Base-by-base conservation (phyloP, 2,888 invertebrate genomes). In the Fragum sueziense region DNA sequence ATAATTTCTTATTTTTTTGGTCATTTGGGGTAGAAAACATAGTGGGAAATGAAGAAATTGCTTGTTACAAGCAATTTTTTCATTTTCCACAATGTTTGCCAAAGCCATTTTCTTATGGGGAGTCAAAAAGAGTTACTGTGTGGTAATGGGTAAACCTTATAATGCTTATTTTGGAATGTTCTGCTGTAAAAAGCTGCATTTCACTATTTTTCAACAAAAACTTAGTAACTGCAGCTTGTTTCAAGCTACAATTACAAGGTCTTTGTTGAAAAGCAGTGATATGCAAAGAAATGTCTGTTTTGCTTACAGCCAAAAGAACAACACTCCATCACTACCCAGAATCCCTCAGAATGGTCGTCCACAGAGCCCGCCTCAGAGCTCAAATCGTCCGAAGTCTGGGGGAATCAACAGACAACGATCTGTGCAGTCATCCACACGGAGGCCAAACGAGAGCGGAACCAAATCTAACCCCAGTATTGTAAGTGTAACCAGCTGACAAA, bases 301-400 rank as follows among this genome's bases (percentile, higher is more conserved):
- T 57, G 3, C 27, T 76, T 84, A 61, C 77, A 84, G 84, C 74
- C 76, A 84, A 54, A 82, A 80, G 65, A 84, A 77, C 65, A 59
- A 65, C 25, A 88, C 89, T 52, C 89, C 89, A 68, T 87, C 88
- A 74, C 87, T 91, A 86, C 91, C 91, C 76, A 88, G 88, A 84
- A 90, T 91, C 59, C 89, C 91, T 59, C 89, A 90, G 73, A 88
- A 86, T 82, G 86, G 86, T 31, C 82, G 87, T 68, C 86, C 88
- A 25, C 79, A 88, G 37, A 90, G 88, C 79, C 90, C 91, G 11
- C 88, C 90, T 9, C 65, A 37, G 41, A 82, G 84, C 9, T 68
- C 86, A 17, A 80, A 76, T 25, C 80, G 89, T 59, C 88, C 90
- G 1, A 86, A 86, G 31, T 90, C 90, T 20, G 89, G 89, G 59